A percentile compares a stretch with the other conserved stretches of the same genome.
Evolutionary conservation across 2,113 vertebrate genomes (phyloP).

Genomic region (Trematomus loennbergii): DNA sequence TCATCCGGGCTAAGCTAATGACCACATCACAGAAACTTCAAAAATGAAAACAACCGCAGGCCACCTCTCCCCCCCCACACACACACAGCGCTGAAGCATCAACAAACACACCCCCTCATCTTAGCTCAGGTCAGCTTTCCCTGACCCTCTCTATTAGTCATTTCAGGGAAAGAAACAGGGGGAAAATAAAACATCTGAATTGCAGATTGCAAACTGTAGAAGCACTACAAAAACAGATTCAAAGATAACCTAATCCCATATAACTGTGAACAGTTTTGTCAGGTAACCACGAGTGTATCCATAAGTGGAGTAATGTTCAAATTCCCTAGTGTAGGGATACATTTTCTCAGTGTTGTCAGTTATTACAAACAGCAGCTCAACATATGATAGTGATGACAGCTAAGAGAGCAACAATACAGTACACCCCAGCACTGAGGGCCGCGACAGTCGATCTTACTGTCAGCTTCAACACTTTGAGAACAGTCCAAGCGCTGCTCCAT

Average conservation of each 20-base stretch:
- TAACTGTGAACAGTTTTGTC: neutral
- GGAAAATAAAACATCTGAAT: neutral
- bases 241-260: neutral
- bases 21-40: constrained; percentile 48
- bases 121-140: constrained; percentile 27
- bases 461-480: neutral
- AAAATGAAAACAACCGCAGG: constrained; percentile 33
- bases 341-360: neutral
- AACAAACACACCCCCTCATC: constrained; percentile 29
- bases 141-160: constrained; percentile 28
- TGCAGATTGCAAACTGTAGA: constrained; percentile 4
- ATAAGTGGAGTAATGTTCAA: neutral
- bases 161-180: constrained; percentile 29
- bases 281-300: neutral
- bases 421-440: neutral
- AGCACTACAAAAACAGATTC: neutral
- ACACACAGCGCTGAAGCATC: constrained; percentile 23
- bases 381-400: constrained; percentile 40
- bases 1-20: constrained; percentile 36
- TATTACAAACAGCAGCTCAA: constrained; percentile 31
- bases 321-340: neutral
- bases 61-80: neutral
- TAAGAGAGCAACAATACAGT: constrained; percentile 24
- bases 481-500: constrained; percentile 34
- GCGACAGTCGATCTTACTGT: neutral